Conservation (phyloP, 2,113 vertebrate genomes). For the Recurvirostra avosetta region DNA sequence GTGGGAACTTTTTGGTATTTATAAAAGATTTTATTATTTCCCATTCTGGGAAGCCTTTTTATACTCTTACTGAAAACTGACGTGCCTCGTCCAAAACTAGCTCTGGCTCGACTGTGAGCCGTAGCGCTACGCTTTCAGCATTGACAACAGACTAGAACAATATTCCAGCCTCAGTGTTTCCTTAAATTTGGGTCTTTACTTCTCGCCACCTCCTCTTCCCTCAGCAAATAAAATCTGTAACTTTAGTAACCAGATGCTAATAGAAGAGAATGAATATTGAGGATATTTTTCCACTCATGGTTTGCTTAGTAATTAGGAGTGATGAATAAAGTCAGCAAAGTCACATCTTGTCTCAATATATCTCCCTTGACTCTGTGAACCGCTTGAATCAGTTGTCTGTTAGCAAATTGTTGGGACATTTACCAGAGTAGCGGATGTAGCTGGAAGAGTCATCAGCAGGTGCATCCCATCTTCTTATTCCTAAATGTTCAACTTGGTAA, state of each 20-base stretch:
- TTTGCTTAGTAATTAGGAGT: background rate
- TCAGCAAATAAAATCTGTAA: background rate
- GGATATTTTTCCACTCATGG: background rate
- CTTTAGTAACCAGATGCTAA: background rate
- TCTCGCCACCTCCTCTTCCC: background rate
- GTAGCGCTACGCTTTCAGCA: background rate
- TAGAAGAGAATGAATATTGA: background rate
- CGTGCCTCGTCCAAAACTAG: background rate
- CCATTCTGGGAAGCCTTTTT: background rate
- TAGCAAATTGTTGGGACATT: background rate
- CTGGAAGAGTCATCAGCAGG: background rate
- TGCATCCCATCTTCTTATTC: background rate
- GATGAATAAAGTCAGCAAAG: slow-evolving; percentile 4
- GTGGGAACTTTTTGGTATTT: background rate
- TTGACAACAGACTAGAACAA: background rate
- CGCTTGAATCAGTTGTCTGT: background rate
- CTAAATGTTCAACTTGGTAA: background rate
- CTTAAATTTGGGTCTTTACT: background rate
- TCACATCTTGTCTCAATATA: background rate
- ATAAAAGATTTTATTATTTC: background rate
- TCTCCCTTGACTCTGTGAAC: background rate
- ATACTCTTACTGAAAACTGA: background rate
- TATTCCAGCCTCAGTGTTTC: background rate
- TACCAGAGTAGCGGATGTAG: background rate
- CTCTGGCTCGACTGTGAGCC: background rate